Conservation (phyloP, 2,797 vertebrate species). For the Peromyscus aztecus region DNA sequence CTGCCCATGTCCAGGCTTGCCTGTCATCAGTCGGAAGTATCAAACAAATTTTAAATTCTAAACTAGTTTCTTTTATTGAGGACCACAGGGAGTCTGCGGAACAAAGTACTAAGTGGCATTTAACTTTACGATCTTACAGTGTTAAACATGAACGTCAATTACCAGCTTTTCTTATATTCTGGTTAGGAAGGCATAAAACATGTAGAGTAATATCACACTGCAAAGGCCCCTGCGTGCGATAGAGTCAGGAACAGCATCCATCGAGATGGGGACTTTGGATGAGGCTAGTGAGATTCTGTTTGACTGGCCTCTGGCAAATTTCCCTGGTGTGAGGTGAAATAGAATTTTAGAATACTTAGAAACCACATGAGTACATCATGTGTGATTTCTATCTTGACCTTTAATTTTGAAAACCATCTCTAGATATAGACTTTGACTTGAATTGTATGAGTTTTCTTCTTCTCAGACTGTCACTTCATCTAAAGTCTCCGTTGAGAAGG, state of each 20-base stretch:
- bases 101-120: background rate
- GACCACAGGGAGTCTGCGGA: background rate
- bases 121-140: background rate
- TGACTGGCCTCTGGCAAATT: background rate
- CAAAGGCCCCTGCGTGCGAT: background rate
- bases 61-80: background rate
- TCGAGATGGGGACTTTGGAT: background rate
- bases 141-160: slow-evolving; percentile 45
- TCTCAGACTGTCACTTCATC: background rate
- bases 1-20: background rate
- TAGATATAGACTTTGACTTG: background rate
- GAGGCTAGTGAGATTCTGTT: background rate
- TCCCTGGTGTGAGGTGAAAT: background rate
- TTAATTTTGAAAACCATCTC: background rate
- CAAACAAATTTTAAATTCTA: slow-evolving; percentile 49
- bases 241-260: background rate
- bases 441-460: background rate
- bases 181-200: background rate
- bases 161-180: background rate
- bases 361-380: background rate
- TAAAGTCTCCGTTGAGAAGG: background rate
- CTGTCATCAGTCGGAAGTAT: background rate
- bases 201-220: background rate
- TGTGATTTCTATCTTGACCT: background rate
- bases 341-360: background rate